These are phyloP conservation scores for Eubasilissa regina DNA, from an alignment of 1,140 invertebrate genomes.

Conservation along the genomic window DNA sequence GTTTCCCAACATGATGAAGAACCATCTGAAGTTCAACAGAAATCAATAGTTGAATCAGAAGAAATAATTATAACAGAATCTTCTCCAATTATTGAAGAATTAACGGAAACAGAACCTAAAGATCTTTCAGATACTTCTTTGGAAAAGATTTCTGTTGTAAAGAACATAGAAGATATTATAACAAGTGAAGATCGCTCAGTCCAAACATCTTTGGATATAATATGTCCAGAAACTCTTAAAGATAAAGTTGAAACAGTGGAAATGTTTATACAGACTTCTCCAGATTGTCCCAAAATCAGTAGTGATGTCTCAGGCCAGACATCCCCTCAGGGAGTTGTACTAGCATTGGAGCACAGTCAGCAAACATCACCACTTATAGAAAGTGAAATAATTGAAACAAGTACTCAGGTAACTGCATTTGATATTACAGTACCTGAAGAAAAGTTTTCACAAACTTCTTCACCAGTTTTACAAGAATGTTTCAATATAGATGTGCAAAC, in stretches of 20 bases:
- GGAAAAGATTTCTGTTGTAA: conserved; percentile 49
- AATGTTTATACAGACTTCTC: conserved; percentile 73
- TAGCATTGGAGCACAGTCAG: conserved; percentile 54
- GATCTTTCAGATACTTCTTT: conserved; percentile 61
- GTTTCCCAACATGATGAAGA: conserved; percentile 41
- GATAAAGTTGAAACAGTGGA: conserved; percentile 69
- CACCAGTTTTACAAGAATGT: conserved; percentile 64
- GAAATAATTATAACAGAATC: not conserved
- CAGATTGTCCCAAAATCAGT: conserved; percentile 68
- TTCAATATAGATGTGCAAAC: conserved; percentile 69
- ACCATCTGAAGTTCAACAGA: not conserved
- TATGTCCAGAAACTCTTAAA: conserved; percentile 63
- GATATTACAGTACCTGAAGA: conserved; percentile 67
- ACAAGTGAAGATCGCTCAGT: conserved; percentile 68
- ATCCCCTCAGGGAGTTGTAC: conserved; percentile 67
- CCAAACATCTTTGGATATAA: conserved; percentile 76
- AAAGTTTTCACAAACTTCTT: conserved; percentile 69
- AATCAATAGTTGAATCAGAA: not conserved
- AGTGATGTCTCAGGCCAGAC: conserved; percentile 72
- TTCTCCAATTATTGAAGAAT: not conserved
- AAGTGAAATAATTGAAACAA: conserved; percentile 61
- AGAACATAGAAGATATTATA: not conserved
- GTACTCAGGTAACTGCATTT: conserved; percentile 67
- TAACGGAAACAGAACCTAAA: conserved; percentile 56
- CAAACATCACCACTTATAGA: conserved; percentile 60